Percentiles rank a stretch among this genome's conserved stretches.
phyloP scores from a whole-genome alignment of 2,888 invertebrate genomes.

The Spilarctia lutea region DNA sequence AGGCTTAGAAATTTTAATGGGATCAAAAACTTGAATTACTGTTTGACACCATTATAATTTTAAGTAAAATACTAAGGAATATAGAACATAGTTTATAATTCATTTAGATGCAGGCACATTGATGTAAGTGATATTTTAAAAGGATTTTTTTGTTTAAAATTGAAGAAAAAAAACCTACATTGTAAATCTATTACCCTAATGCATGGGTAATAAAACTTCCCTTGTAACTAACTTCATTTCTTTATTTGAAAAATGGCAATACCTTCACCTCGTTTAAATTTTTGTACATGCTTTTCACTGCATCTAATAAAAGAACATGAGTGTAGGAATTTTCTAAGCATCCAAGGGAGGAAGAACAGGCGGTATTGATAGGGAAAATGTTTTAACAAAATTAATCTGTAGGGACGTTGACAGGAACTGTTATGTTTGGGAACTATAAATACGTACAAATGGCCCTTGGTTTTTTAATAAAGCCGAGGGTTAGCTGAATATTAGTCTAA shows the following conservation, averaged over 20 bases:
- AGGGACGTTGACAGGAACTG: conserved; percentile 79
- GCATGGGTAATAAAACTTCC: conserved; percentile 30
- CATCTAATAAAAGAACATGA: conserved; percentile 51
- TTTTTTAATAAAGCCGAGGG: conserved; percentile 84
- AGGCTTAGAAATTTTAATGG: neutral
- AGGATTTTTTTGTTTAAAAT: neutral
- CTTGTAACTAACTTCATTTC: conserved; percentile 25
- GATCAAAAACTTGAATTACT: neutral
- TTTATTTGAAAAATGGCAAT: conserved; percentile 46
- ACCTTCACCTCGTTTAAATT: conserved; percentile 40
- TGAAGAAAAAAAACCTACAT: neutral
- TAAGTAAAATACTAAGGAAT: no score
- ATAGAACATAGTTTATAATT: neutral
- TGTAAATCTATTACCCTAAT: conserved; percentile 19
- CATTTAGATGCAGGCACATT: neutral
- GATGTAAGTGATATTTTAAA: no score
- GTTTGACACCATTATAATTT: neutral
- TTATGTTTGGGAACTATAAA: conserved; percentile 74
- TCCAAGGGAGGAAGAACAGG: conserved; percentile 29
- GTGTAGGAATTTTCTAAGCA: conserved; percentile 49
- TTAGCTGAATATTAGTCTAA: conserved; percentile 84
- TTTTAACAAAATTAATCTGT: conserved; percentile 82
- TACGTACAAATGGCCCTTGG: conserved; percentile 84
- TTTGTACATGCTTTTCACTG: conserved; percentile 40
- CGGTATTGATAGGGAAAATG: conserved; percentile 67